Base-by-base conservation (phyloP, 1,140 invertebrate genomes). In the Euschistus heros region DNA sequence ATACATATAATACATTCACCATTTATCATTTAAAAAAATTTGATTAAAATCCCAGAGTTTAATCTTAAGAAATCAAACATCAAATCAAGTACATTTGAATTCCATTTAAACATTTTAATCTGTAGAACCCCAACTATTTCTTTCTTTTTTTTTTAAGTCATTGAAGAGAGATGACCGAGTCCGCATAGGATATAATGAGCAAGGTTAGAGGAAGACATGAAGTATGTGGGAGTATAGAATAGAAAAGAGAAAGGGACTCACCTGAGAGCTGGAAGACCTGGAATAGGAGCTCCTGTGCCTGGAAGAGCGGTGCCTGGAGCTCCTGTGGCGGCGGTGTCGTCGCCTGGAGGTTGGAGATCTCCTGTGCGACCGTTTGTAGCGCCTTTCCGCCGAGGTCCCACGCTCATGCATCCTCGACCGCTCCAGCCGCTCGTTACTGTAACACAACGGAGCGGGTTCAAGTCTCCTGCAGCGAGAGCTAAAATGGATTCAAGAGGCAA, bases 301-400 rank as follows among this genome's bases (percentile, higher is more conserved):
- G 37, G 42, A 46, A 65, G 68, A 66, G 52, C 42, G 65, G 47
- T 66, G 67, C 33, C 69, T 62, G 47, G 73, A 71, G 64, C 75
- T 73, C 44, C 73, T 72, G 64, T 79, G 76, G 0, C 73, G 73
- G 66, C 75, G 72, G 37, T 65, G 67, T 18, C 67, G 67, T 15
- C 78, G 77, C 68, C 79, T 80, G 30, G 75, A 77, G 22, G 80
- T 81, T 5, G 82, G 81, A 20, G 82, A 84, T 62, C 82, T 76
- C 17, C 81, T 76, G 70, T 82, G 78, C 63, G 80, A 82, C 10
- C 82, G 77, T 63, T 84, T 84, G 74, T 82, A 84, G 8, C 83
- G 79, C 3, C 81, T 76, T 69, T 83, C 82, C 42, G 79, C 80
- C 62, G 79, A 82, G 0, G 80, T 81, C 14, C 81, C 81, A 14